Percentiles rank a stretch among this genome's conserved stretches.
These are phyloP conservation scores for Dromiciops gliroides DNA, from an alignment of 2,113 vertebrate species.

Conservation along the genomic window DNA sequence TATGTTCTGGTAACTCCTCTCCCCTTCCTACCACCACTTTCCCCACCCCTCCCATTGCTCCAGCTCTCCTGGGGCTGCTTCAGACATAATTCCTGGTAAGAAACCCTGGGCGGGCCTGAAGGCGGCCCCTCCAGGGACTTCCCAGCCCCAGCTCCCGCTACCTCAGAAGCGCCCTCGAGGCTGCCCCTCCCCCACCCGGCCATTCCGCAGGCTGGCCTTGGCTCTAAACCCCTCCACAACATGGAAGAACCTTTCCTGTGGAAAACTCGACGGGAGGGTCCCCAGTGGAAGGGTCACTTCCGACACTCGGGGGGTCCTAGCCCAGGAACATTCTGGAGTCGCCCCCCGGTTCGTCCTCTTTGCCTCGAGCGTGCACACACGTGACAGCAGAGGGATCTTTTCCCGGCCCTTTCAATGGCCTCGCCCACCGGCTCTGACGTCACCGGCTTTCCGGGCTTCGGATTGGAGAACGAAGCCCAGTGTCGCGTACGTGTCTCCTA, in stretches of 20 bases:
- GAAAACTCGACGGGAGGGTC: background rate
- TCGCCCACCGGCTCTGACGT: too few relatives aligned
- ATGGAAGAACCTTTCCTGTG: background rate
- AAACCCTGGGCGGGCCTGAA: too few relatives aligned
- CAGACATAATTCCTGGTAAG: too few relatives aligned
- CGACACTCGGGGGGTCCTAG: too few relatives aligned
- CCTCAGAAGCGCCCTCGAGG: too few relatives aligned
- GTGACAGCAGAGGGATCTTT: background rate
- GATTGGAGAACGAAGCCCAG: background rate
- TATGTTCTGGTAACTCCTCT: accelerated
- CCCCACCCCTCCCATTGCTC: background rate
- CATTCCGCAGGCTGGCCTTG: background rate
- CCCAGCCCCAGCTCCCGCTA: too few relatives aligned
- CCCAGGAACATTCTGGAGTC: too few relatives aligned
- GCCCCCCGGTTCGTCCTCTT: background rate
- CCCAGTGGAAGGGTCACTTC: background rate
- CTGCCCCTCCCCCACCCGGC: background rate
- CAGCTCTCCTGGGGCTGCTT: too few relatives aligned
- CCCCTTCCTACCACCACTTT: accelerated
- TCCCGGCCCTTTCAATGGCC: background rate
- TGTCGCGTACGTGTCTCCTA: background rate
- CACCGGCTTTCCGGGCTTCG: background rate
- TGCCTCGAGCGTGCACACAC: background rate
- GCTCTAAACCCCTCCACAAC: too few relatives aligned
- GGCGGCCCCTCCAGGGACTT: too few relatives aligned